Base-by-base conservation (phyloP, 2,113 vertebrate species). In the Paradoxurus hermaphroditus region DNA sequence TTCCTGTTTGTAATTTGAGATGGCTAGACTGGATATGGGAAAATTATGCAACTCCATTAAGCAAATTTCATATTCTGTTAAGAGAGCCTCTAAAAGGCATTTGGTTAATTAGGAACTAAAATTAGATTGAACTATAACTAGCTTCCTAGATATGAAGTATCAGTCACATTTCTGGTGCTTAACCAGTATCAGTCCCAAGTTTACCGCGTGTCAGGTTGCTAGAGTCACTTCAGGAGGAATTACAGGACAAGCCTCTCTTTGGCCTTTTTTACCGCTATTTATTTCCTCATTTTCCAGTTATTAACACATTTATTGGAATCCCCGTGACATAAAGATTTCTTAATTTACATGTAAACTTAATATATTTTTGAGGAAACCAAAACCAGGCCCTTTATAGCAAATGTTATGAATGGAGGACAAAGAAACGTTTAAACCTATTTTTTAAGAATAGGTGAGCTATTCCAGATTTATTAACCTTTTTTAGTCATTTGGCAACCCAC, bases 291-390 rank as follows among this genome's bases (percentile, higher is more conserved):
- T 95, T 97, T 95, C 34, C 49, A 90, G 21, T 96, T 89, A 51
- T 82, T 49, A 87, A 56, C 16, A 86, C n/a, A 65, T 75, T 88
- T 91, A 92, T 59, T 77, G 25, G 75, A 93, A 94, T 41, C 15
- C 94, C 94, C 63, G n/a, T 84, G 56, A 82, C 62, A 75, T 41
- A 92, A 84, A 96, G n/a, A n/a, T 82, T 91, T 91, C 27, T 86
- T 92, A 49, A 79, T 88, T 95, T 95, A 79, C 29, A 44, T 49
- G 29, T 85, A 44, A 19, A 72, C 18, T 85, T 94, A 89, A 31
- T 70, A 86, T 3, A 62, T 65, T 93, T 83, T 83, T 95, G 34
- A 92, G 46, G 67, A 96, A 90, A 68, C 16, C 63, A 78, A 90
- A 94, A 62, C 44, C 18, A 90, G 36, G 11, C 7, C 31, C 14